Evolutionary conservation across 1,140 invertebrate genomes (phyloP), one percentile per base, ranked within the genome.

Genomic region (Diabrotica undecimpunctata): DNA sequence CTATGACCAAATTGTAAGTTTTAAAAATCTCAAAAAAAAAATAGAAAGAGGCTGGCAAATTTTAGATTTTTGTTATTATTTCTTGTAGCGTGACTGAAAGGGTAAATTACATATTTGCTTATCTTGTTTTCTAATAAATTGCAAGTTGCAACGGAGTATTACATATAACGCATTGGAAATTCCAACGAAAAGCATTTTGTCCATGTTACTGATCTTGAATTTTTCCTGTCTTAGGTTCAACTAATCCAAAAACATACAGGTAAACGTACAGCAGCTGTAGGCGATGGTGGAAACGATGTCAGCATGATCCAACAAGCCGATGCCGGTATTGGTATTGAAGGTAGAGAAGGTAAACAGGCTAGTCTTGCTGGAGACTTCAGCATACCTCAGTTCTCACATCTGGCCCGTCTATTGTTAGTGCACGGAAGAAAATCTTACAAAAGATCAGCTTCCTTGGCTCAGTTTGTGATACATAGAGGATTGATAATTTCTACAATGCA

Each of bases 331-430:
- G 97, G 97, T 66, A 96, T 99, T 68, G 96, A 98, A 77, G 93
- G 91, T 25, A 86, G 93, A 69, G 95, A 97, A 81, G 96, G 96
- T 7, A 88, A 92, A 72, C 95, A 98, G 79, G 97, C 97, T 4
- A 97, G 96, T 41, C 81, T 99, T 62, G 98, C 98, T 55, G 97
- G 97, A n/a, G 97, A 99, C 81, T 99, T 99, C 81, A 98, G 96
- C 69, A 91, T 98, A 72, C 90, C 90, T 25, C 93, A 97, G 77
- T 99, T 99, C 80, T 90, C 89, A 67, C 87, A 92, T 75, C 86
- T 99, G 70, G 86, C 89, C 14, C 86, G 93, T 53, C 83, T 99
- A 14, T 79, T 99, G 53, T 80, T 99, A 41, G 94, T 99, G 2
- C 97, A 99, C 80, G 97, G 97, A 0, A 85, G 97, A 64, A 88